Base-by-base conservation (phyloP, 2,888 invertebrate species). In the Scaptomyza parva region DNA sequence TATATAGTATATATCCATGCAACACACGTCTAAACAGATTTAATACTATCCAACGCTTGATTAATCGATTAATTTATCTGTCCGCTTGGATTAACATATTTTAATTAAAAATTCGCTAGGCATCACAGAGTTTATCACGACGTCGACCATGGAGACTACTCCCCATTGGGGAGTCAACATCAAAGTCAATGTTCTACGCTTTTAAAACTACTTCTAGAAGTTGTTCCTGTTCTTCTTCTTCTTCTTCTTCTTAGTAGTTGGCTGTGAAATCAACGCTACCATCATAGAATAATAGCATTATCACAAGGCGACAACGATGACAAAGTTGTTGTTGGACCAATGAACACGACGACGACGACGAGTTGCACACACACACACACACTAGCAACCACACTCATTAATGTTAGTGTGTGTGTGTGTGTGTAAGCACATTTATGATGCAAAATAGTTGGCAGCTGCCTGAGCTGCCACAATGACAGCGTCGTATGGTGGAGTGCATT, bases 361-460 rank as follows among this genome's bases (percentile, higher is more conserved):
- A 76, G 43, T 73, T 58, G 73, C 77, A 70, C 44, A 44, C 37
- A 44, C 33, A 18, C 26, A 55, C 37, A 59, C 37, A 58, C 45
- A 54, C 69, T 70, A 68, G 82, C 60, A 55, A 76, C n/a, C n/a
- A n/a, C 59, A 61, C 40, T 61, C 57, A 66, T 61, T 76, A 73
- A 33, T n/a, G 33, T 33, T 4, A 1, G 28, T 7, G 28, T 28
- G 28, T 65, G 35, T 53, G 51, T 47, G 39, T 61, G 48, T 50
- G 33, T 45, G 50, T 5, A 1, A 6, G n/a, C 14, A 35, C 14
- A 35, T 35, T 7, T 37, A 37, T 59, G 62, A 82, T 87, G 88
- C 86, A 88, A 88, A 86, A 83, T 83, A 82, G 82, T 82, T 86
- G 86, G 86, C 88, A 82, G 82, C 83, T 84, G 80, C 68, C 51